Percentiles rank a stretch among this genome's conserved stretches.
These are phyloP conservation scores for Solen grandis DNA, from an alignment of 1,140 invertebrate genomes.

Conservation along the genomic window DNA sequence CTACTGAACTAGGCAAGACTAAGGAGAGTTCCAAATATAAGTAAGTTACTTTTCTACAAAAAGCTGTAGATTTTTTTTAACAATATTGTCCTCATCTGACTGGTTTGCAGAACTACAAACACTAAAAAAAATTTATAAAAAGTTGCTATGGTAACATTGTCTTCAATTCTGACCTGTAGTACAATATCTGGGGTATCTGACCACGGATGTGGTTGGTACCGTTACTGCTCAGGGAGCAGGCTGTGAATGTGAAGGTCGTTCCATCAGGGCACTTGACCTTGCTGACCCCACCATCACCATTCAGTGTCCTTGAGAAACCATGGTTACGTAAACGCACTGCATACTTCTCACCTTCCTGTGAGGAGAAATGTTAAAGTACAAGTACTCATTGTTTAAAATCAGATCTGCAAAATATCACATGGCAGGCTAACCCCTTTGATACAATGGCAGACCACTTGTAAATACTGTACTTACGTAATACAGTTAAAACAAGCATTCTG, in stretches of 20 bases:
- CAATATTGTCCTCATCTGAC: too few species aligned
- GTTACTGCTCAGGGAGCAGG: slow-evolving; percentile 96
- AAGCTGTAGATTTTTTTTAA: too few species aligned
- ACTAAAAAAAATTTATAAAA: too few species aligned
- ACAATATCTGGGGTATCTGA: slow-evolving; percentile 96
- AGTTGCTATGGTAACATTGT: too few species aligned
- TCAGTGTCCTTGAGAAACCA: slow-evolving; percentile 92
- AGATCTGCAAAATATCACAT: not conserved
- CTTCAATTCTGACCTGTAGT: slow-evolving; percentile 88
- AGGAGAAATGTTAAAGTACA: slow-evolving; percentile 65
- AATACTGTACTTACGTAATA: too few species aligned
- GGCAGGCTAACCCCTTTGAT: too few species aligned
- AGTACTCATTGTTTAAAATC: not conserved
- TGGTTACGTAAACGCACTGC: slow-evolving; percentile 93
- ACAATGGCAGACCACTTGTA: too few species aligned
- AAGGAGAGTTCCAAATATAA: too few species aligned
- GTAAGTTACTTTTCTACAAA: too few species aligned
- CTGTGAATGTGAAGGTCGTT: slow-evolving; percentile 94
- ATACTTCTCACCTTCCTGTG: slow-evolving; percentile 92
- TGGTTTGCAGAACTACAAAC: too few species aligned
- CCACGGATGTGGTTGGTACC: slow-evolving; percentile 96
- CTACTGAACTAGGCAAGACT: too few species aligned
- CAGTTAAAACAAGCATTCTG: too few species aligned
- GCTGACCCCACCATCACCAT: slow-evolving; percentile 93
- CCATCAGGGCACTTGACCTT: slow-evolving; percentile 95